Evolutionary conservation across 2,797 vertebrate species (phyloP).

Genomic region (Sylvilagus floridanus): DNA sequence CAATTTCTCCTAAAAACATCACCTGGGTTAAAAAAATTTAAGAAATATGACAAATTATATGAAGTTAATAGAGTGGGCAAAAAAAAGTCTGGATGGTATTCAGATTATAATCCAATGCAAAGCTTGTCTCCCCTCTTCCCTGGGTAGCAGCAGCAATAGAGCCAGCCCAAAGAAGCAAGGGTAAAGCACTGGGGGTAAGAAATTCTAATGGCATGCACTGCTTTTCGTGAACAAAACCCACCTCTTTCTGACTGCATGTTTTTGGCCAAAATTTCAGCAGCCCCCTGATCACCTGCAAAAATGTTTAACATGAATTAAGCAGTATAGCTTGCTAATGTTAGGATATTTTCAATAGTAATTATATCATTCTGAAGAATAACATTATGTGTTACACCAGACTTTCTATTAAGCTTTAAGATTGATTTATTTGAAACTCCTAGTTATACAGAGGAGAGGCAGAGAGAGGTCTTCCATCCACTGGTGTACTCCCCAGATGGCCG

Average conservation of each 20-base stretch:
- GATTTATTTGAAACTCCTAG: background rate
- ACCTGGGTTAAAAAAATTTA: conserved; percentile 89
- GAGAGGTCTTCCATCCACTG: too few relatives aligned
- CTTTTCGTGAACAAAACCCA: conserved; percentile 82
- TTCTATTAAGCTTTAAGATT: background rate
- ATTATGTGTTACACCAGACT: background rate
- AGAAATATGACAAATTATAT: conserved; percentile 54
- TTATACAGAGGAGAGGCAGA: too few relatives aligned
- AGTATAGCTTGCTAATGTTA: conserved; percentile 10
- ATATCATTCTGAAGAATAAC: background rate
- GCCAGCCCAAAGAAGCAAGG: background rate
- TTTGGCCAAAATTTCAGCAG: conserved; percentile 99
- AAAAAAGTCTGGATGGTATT: background rate
- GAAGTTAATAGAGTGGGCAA: conserved; percentile 11
- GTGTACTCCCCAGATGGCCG: too few relatives aligned
- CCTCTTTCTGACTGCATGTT: conserved; percentile 99
- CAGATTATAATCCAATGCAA: background rate
- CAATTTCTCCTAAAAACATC: conserved; percentile 98
- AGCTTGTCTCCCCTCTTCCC: background rate
- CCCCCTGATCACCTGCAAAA: conserved; percentile 95
- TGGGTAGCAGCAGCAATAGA: background rate
- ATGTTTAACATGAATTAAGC: conserved; percentile 48
- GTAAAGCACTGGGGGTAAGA: background rate
- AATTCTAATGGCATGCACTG: background rate
- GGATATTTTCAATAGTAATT: background rate